Conservation (phyloP, 2,797 vertebrate species). For the Glyptemys insculpta region DNA sequence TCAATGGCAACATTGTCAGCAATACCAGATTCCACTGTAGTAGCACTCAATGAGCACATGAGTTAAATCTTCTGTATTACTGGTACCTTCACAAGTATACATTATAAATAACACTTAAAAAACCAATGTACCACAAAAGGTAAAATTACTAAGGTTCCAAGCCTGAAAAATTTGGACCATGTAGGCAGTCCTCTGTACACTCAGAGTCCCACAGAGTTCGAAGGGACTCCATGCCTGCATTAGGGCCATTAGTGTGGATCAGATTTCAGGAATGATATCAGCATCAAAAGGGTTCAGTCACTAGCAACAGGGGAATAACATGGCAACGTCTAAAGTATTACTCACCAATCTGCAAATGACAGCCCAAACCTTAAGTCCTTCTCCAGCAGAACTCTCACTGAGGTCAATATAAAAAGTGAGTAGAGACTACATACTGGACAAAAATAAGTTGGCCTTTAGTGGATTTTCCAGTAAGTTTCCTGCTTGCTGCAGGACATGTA, state of each 20-base stretch:
- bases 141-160: neutral
- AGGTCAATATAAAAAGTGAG: neutral
- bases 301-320: neutral
- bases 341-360: neutral
- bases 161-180: neutral
- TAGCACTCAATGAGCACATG: neutral
- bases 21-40: neutral
- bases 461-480: neutral
- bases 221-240: neutral
- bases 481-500: neutral
- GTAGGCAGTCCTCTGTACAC: neutral
- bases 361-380: neutral
- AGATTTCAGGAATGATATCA: neutral
- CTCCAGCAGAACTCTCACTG: neutral
- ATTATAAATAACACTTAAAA: neutral
- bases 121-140: neutral
- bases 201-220: neutral
- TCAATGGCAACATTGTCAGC: neutral
- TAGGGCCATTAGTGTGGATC: neutral
- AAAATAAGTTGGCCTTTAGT: neutral
- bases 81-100: neutral
- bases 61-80: neutral
- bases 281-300: neutral
- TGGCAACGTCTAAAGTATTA: rapidly evolving
- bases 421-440: neutral